Conservation (phyloP, 2,113 vertebrate species). For the Laticauda laticaudata region DNA sequence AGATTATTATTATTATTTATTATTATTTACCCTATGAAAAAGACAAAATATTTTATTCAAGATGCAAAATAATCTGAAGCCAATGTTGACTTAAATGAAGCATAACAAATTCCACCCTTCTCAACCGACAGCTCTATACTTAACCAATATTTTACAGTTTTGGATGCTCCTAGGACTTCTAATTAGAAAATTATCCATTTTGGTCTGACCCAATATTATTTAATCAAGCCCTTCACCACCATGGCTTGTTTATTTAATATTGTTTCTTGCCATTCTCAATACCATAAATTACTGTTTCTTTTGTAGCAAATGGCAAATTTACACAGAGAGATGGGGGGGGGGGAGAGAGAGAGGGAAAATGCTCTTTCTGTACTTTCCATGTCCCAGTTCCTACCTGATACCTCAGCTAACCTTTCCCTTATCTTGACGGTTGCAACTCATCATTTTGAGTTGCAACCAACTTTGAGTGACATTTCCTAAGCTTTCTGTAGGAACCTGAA, state of each 20-base stretch:
- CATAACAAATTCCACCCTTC: conserved; percentile 18
- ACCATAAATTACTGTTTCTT: background rate
- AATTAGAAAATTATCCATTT: conserved; percentile 31
- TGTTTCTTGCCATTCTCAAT: background rate
- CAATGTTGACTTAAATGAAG: conserved; percentile 27
- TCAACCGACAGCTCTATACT: conserved; percentile 30
- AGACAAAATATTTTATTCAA: background rate
- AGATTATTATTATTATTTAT: background rate
- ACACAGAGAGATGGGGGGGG: too few relatives aligned
- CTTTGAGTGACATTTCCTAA: background rate
- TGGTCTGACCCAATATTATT: conserved; percentile 17
- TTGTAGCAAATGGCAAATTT: background rate
- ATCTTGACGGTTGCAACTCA: background rate
- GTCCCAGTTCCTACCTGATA: background rate
- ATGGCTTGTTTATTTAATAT: background rate
- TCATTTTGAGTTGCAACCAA: background rate
- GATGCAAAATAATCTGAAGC: conserved; percentile 32
- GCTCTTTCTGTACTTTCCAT: background rate
- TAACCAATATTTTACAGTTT: conserved; percentile 28
- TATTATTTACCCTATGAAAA: background rate
- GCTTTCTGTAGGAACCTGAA: background rate
- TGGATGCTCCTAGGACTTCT: background rate
- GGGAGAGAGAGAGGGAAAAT: too few relatives aligned
- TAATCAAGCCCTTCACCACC: conserved; percentile 1
- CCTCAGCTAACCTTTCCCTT: background rate